phyloP scores from a whole-genome alignment of 2,113 vertebrate species.

The Corydoras sp. region DNA sequence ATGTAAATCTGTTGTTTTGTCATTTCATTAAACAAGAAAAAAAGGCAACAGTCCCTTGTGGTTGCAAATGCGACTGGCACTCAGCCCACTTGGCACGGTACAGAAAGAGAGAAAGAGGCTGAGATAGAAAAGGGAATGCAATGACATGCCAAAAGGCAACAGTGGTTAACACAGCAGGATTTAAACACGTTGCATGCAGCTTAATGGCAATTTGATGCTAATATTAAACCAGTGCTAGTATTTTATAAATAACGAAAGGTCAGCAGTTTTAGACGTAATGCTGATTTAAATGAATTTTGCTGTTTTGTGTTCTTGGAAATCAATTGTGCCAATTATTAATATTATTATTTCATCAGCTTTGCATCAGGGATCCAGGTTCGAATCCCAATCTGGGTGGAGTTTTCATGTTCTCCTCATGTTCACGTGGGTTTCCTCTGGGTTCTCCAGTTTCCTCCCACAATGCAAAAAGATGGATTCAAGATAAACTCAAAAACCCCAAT shows the following conservation, averaged over 20 bases:
- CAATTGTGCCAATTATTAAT: too few species aligned
- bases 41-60: slow-evolving; percentile 71
- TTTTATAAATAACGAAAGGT: slow-evolving; percentile 39
- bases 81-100: slow-evolving; percentile 65
- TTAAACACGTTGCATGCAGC: slow-evolving; percentile 56
- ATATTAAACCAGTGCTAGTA: slow-evolving; percentile 69
- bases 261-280: too few species aligned
- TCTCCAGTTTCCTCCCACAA: too few species aligned
- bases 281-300: too few species aligned
- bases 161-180: slow-evolving; percentile 58
- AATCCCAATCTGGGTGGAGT: too few species aligned
- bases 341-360: too few species aligned
- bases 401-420: too few species aligned
- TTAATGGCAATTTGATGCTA: slow-evolving; percentile 61
- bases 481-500: too few species aligned
- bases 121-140: slow-evolving; percentile 41
- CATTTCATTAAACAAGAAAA: slow-evolving; percentile 82
- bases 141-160: slow-evolving; percentile 54
- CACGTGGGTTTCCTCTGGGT: too few species aligned
- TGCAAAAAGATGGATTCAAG: too few species aligned
- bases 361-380: too few species aligned
- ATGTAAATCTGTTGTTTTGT: slow-evolving; percentile 93
- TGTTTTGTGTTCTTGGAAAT: too few species aligned
- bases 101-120: slow-evolving; percentile 38
- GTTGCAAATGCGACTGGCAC: slow-evolving; percentile 74